Base-by-base conservation (phyloP, 2,113 vertebrate genomes). In the Antidorcas marsupialis region DNA sequence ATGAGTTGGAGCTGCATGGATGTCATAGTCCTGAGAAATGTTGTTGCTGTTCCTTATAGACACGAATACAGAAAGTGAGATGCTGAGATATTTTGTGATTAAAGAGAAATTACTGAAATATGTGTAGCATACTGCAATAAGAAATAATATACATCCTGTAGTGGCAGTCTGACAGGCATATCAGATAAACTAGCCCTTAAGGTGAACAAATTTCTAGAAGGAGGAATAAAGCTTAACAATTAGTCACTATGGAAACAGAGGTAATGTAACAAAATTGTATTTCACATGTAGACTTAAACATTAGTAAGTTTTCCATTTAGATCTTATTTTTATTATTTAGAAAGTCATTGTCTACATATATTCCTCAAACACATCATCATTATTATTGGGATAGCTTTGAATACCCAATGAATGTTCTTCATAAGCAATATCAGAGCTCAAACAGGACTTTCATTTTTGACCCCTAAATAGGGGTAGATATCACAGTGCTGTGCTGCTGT, bases 1-100 rank as follows among this genome's bases (percentile, higher is more conserved):
- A 21, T 1, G 2, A 28, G 11, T 0, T 52, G 1, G 10, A 84
- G 52, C 3, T 13, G 1, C 19, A 25, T 47, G 5, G 7, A 60
- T 78, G 5, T 25, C 55, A 0, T 2, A 79, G 21, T 97, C 21
- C 50, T 71, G 64, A 92, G 91, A 81, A 86, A 39, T 14, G 4
- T 39, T 7, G 11, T 2, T 55, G 10, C 45, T 53, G 1, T 13
- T 88, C 55, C 19, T 74, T 87, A 81, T 6, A 67, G 28, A 85
- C 33, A 93, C 83, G 5, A 43, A 47, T 12, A 82, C 6, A 78
- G 27, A 50, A 62, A 94, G 3, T 55, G 11, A 81, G 39, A 87
- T 64, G 10, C 1, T 76, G 5, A 89, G 45, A 21, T 47, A 3
- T 57, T 60, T 81, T 81, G 1, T 64, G 16, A 67, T 67, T 59